Evolutionary conservation across 2,113 vertebrate species (phyloP).

Genomic region (Camarhynchus parvulus): DNA sequence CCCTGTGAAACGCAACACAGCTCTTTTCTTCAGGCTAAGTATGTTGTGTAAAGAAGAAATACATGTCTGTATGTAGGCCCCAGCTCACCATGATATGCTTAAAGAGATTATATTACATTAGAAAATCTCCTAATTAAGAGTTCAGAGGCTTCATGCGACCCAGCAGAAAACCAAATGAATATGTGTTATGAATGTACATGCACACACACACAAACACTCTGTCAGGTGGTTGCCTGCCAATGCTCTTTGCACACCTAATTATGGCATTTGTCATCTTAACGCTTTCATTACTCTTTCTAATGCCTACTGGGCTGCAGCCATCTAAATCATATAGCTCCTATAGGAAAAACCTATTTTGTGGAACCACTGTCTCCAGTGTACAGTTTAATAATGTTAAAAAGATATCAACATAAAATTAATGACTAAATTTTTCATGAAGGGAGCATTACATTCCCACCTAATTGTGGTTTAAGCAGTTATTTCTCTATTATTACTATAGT

Average conservation of each 20-base stretch:
- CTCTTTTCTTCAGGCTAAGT: not conserved
- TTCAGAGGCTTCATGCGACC: not conserved
- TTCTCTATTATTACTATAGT: slow-evolving; percentile 27
- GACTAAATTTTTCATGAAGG: slow-evolving; percentile 44
- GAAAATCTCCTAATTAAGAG: not conserved
- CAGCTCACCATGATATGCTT: not conserved
- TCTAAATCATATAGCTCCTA: slow-evolving; percentile 9
- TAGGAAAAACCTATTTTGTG: slow-evolving; percentile 29
- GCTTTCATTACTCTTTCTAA: slow-evolving; percentile 48
- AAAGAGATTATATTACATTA: not conserved
- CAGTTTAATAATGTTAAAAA: slow-evolving; percentile 58
- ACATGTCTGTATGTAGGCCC: not conserved
- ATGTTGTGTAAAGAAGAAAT: not conserved
- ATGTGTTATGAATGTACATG: not conserved
- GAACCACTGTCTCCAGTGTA: slow-evolving; percentile 7
- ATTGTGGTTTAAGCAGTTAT: slow-evolving; percentile 36
- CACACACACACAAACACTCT: not conserved
- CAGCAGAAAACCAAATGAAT: not conserved
- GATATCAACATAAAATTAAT: slow-evolving; percentile 64
- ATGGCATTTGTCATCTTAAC: slow-evolving; percentile 39
- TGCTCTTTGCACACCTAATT: slow-evolving; percentile 46
- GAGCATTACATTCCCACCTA: slow-evolving; percentile 35
- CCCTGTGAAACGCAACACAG: not conserved
- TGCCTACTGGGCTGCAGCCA: not conserved
- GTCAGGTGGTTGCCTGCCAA: not conserved